These are phyloP conservation scores for Zaprionus tsacasi DNA, from an alignment of 1,140 invertebrate species.

Conservation along the genomic window DNA sequence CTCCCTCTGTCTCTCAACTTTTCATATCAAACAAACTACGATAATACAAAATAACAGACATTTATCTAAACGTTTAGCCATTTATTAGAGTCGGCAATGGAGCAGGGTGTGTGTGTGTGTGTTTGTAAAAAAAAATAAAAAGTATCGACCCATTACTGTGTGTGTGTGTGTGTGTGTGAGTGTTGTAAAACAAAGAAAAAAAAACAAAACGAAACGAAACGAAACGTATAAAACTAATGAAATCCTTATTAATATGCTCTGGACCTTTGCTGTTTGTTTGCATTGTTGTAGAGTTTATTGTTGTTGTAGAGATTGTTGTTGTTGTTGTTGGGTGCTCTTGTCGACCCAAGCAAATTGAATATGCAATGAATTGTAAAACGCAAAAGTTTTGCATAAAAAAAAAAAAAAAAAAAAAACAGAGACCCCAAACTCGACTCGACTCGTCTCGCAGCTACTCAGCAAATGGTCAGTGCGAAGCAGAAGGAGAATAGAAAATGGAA, in stretches of 20 bases:
- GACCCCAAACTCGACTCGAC: constrained; percentile 17
- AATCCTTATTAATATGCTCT: constrained; percentile 82
- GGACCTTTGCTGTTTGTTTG: constrained; percentile 76
- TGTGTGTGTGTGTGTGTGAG: constrained; percentile 32
- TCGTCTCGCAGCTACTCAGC: constrained; percentile 31
- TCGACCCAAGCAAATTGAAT: constrained; percentile 73
- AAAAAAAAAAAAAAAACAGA: constrained; percentile 55
- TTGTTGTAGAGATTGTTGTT: constrained; percentile 47
- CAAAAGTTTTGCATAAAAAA: constrained; percentile 81
- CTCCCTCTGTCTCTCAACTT: constrained; percentile 35
- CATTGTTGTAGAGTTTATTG: constrained; percentile 30
- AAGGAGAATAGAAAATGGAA: neutral
- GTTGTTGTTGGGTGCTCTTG: constrained; percentile 51
- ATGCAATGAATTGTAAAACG: constrained; percentile 82
- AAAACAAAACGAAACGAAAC: constrained; percentile 34
- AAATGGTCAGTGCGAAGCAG: constrained; percentile 57
- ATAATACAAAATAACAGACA: constrained; percentile 75
- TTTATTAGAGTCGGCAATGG: constrained; percentile 60
- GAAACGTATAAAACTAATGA: constrained; percentile 81
- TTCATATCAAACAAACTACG: constrained; percentile 71
- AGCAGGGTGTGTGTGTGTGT: neutral
- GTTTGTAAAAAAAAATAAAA: constrained; percentile 32
- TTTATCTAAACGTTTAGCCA: constrained; percentile 77
- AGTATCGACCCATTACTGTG: constrained; percentile 61
- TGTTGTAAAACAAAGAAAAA: constrained; percentile 22